Evolutionary conservation across 1,140 invertebrate species (phyloP).

Genomic region (Rhopalosiphum padi): DNA sequence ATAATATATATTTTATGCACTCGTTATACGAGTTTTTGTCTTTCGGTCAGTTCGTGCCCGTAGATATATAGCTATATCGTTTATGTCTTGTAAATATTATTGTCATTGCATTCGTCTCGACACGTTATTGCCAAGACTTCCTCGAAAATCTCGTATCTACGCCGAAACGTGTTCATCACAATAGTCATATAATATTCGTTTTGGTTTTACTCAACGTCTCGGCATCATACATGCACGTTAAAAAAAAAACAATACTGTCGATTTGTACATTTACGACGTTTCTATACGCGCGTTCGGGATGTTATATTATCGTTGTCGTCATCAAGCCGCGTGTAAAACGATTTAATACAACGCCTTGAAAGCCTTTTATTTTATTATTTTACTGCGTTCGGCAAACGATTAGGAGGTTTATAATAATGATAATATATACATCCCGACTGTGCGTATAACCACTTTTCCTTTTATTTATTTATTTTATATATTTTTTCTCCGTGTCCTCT

Average conservation of each 20-base stretch:
- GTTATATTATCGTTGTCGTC: neutral
- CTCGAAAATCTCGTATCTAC: neutral
- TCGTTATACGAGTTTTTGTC: neutral
- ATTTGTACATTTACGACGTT: neutral
- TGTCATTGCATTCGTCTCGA: neutral
- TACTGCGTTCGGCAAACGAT: neutral
- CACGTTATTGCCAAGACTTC: neutral
- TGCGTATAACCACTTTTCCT: neutral
- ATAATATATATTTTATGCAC: neutral
- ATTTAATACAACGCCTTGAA: neutral
- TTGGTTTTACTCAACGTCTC: neutral
- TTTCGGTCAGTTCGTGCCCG: neutral
- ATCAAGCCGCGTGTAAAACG: neutral
- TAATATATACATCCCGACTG: neutral
- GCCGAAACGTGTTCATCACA: neutral
- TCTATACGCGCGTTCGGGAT: neutral
- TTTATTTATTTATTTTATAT: neutral
- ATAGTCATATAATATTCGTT: neutral
- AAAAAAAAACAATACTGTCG: neutral
- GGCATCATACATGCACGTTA: neutral
- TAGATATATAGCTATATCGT: neutral
- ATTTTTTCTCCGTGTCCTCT: conserved; percentile 1
- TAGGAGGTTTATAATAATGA: neutral
- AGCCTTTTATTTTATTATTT: conserved; percentile 11
- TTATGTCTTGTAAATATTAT: neutral